A percentile compares a stretch with the other conserved stretches of the same genome.
These are phyloP conservation scores for Desoria tigrina DNA, from an alignment of 2,888 invertebrate species.

Conservation along the genomic window DNA sequence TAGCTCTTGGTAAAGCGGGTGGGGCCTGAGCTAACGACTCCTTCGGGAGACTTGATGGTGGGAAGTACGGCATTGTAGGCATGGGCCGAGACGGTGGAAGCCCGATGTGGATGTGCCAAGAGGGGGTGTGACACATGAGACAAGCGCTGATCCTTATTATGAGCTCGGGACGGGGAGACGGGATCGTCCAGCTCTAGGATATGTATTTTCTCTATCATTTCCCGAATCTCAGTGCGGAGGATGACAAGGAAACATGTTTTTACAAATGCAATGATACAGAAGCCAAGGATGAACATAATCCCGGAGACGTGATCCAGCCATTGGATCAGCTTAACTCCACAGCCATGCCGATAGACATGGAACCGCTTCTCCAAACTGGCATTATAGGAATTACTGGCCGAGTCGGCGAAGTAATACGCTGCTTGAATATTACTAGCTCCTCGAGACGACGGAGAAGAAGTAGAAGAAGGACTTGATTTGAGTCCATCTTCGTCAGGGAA, in stretches of 20 bases:
- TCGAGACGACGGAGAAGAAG: too few relatives aligned
- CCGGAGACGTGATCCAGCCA: conserved; percentile 47
- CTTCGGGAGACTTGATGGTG: conserved; percentile 48
- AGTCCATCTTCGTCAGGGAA: conserved; percentile 6
- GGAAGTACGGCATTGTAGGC: conserved; percentile 29
- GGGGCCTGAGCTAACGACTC: neutral
- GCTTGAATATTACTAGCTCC: conserved; percentile 12
- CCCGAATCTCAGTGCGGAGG: conserved; percentile 80
- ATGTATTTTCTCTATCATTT: conserved; percentile 88
- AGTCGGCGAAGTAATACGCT: conserved; percentile 16
- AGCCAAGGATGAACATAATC: conserved; percentile 65
- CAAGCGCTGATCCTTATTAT: conserved; percentile 25
- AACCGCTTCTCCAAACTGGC: conserved; percentile 30
- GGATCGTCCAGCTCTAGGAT: conserved; percentile 62
- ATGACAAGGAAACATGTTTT: conserved; percentile 86
- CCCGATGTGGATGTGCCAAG: conserved; percentile 42
- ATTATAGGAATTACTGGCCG: too few relatives aligned
- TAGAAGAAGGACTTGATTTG: conserved; percentile 14
- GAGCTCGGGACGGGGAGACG: conserved; percentile 37
- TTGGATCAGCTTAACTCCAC: conserved; percentile 45
- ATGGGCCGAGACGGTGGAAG: conserved; percentile 41
- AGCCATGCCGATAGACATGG: conserved; percentile 46
- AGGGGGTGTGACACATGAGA: conserved; percentile 41
- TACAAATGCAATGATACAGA: conserved; percentile 84
- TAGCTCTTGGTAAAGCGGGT: conserved; percentile 13